Evolutionary conservation across 2,888 invertebrate genomes (phyloP), one percentile per base, ranked within the genome.

Genomic region (Aradus depressus): DNA sequence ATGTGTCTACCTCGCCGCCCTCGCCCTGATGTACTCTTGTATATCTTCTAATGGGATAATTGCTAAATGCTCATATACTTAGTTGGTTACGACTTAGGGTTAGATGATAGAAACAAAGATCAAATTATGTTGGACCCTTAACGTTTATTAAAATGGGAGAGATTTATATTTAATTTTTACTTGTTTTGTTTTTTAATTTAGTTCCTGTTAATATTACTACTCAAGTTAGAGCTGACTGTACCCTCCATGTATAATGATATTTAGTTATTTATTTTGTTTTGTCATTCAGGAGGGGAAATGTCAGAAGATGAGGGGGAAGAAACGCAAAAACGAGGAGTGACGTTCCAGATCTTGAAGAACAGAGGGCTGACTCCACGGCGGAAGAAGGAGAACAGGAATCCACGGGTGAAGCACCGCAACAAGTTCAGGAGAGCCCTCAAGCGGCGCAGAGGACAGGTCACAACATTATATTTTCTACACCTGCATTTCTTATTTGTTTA

Each of bases 301-400:
- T 10, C 38, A 6, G 16, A 19, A 21, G 47, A 37, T 1, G n/a
- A n/a, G n/a, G n/a, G n/a, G n/a, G n/a, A n/a, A n/a, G 41, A 47
- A 3, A 35, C 23, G n/a, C n/a, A 16, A 14, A 91, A 90, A 64
- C 76, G 95, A 61, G 79, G 79, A 47, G 93, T 95, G 58, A 92
- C 88, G 2, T 90, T 91, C 66, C 80, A 93, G 75, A 96, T 96
- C 65, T 83, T 86, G 18, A 96, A 96, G 69, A 97, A 97, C 65
- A 95, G 91, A 69, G 96, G 96, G 14, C 73, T 96, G 16, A 91
- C 84, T 31, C 90, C 93, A 0, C 77, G 83, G 60, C 79, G 92
- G 58, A 93, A 89, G 70, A 95, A 92, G 68, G 91, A 91, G 64
- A 78, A 82, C 61, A 77, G 91, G 56, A 96, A 97, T 75, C 96